A percentile compares a stretch with the other conserved stretches of the same genome.
These are phyloP conservation scores for Clupea harengus DNA, from an alignment of 2,113 vertebrate species.

Conservation along the genomic window DNA sequence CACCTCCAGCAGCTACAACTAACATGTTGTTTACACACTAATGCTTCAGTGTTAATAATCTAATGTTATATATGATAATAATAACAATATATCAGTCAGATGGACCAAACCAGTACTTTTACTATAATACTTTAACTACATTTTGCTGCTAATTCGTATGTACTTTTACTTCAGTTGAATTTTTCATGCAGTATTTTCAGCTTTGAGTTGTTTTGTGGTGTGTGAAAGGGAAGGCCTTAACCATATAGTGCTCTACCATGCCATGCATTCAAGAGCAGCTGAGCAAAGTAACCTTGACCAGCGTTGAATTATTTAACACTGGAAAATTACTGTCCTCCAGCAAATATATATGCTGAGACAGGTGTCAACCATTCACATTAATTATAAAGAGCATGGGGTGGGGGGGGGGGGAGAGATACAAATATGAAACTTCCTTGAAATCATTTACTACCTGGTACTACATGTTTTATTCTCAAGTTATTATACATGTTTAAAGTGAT, in stretches of 20 bases:
- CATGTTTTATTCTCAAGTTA: too few species aligned
- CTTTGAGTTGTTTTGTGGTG: not conserved
- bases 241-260: slow-evolving; percentile 21
- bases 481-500: too few species aligned
- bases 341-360: not conserved
- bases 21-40: too few species aligned
- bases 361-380: not conserved
- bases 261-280: not conserved
- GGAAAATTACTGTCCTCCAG: not conserved
- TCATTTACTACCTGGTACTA: too few species aligned
- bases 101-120: too few species aligned
- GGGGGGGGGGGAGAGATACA: not conserved
- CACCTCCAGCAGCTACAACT: too few species aligned
- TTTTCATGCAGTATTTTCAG: not conserved
- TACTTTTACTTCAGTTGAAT: too few species aligned
- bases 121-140: too few species aligned
- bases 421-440: not conserved
- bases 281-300: slow-evolving; percentile 17
- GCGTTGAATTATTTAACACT: slow-evolving; percentile 5
- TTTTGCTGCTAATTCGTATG: too few species aligned
- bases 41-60: too few species aligned
- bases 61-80: too few species aligned
- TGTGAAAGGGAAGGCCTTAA: slow-evolving; percentile 19
- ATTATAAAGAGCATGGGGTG: not conserved
- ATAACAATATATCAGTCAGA: too few species aligned